These are phyloP conservation scores for Coturnix japonica DNA, from an alignment of 2,113 vertebrate genomes.

Conservation along the genomic window DNA sequence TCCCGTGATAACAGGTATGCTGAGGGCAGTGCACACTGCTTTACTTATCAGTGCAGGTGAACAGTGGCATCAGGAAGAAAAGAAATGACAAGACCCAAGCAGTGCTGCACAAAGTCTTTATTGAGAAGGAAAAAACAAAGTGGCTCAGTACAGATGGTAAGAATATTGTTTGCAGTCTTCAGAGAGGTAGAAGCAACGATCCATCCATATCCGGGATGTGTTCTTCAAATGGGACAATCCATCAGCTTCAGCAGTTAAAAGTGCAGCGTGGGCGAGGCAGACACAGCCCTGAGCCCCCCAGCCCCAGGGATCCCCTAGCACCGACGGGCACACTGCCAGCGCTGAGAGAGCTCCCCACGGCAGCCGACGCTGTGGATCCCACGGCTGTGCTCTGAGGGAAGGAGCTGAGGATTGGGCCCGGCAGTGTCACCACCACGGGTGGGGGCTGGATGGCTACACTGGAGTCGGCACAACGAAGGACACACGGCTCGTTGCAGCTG, in stretches of 20 bases:
- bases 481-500: background rate
- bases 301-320: background rate
- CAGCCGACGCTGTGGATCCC: slow-evolving; percentile 11
- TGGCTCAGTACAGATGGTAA: background rate
- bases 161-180: background rate
- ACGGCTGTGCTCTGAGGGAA: slow-evolving; percentile 15
- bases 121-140: background rate
- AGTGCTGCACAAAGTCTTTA: background rate
- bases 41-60: too few relatives aligned
- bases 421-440: background rate
- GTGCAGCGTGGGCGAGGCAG: background rate
- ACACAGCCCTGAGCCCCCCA: background rate
- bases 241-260: background rate
- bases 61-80: background rate
- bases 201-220: background rate
- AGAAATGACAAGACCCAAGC: background rate
- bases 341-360: background rate
- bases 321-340: background rate
- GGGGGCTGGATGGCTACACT: background rate
- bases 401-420: background rate
- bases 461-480: background rate
- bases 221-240: background rate
- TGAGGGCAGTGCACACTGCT: too few relatives aligned
- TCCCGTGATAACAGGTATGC: background rate
- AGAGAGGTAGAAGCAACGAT: background rate